Evolutionary conservation across 2,797 vertebrate genomes (phyloP).

Genomic region (Leptoclinus maculatus): DNA sequence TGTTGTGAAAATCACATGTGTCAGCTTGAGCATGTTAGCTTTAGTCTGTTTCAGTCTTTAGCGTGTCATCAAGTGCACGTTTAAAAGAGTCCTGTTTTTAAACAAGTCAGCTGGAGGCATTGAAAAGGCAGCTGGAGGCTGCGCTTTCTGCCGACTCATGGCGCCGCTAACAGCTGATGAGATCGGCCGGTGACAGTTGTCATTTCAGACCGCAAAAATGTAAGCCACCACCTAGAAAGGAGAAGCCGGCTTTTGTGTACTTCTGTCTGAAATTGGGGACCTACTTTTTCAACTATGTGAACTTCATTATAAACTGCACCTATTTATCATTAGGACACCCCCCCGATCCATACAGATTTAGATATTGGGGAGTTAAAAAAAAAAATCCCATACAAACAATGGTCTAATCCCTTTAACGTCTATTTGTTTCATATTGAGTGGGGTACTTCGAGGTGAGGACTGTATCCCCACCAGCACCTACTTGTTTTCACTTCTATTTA

Average conservation of each 20-base stretch:
- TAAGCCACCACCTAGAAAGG: neutral
- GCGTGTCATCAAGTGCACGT: neutral
- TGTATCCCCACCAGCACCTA: neutral
- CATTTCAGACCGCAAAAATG: neutral
- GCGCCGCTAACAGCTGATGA: neutral
- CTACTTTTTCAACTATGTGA: neutral
- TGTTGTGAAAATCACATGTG: neutral
- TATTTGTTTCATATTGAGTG: too few species aligned
- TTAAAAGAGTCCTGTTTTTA: neutral
- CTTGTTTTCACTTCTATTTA: conserved; percentile 27
- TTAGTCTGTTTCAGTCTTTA: neutral
- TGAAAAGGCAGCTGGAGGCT: neutral
- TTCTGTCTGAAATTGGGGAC: neutral
- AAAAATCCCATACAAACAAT: neutral
- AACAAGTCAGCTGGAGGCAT: neutral
- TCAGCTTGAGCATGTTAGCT: neutral
- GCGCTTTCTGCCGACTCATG: neutral
- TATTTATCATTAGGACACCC: neutral
- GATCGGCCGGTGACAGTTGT: neutral
- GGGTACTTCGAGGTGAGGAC: neutral
- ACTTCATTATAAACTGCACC: neutral
- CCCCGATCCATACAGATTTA: neutral
- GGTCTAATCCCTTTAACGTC: too few species aligned
- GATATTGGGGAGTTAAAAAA: neutral
- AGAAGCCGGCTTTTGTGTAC: neutral